Evolutionary conservation across 2,797 vertebrate species (phyloP).

Genomic region (Amphiprion clarkii): DNA sequence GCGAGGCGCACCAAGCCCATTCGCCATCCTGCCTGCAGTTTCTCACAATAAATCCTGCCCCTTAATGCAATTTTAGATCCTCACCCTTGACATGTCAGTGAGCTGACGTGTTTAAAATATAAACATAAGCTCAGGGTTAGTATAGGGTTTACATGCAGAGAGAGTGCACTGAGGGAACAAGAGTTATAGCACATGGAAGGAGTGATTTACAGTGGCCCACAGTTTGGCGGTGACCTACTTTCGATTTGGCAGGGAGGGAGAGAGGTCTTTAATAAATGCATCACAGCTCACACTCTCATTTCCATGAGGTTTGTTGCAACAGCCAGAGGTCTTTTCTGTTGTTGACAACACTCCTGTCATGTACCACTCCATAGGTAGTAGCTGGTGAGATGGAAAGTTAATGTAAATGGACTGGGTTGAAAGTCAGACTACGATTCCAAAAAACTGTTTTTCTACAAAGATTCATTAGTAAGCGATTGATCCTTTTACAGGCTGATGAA

Average conservation of each 20-base stretch:
- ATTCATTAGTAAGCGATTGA: not conserved
- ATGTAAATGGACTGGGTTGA: conserved; percentile 7
- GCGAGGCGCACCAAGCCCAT: conserved; percentile 21
- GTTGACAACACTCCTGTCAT: conserved; percentile 12
- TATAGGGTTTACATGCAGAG: conserved; percentile 15
- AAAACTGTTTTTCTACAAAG: not conserved
- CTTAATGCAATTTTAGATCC: conserved; percentile 42
- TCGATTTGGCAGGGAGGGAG: conserved; percentile 45
- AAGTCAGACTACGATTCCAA: conserved; percentile 7
- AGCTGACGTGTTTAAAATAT: conserved; percentile 24
- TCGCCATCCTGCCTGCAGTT: conserved; percentile 12
- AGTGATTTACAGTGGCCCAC: conserved; percentile 57
- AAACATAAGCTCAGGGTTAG: conserved; percentile 26
- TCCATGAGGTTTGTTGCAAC: conserved; percentile 28
- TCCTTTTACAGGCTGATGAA: not conserved
- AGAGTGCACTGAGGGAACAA: not conserved
- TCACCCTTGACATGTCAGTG: conserved; percentile 14
- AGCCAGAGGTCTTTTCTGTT: conserved; percentile 29
- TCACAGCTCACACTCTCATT: conserved; percentile 42
- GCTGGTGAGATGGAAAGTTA: not conserved
- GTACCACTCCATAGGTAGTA: conserved; percentile 9
- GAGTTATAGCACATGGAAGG: conserved; percentile 18
- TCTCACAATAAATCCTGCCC: conserved; percentile 46
- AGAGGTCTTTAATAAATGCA: conserved; percentile 60
- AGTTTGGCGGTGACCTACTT: conserved; percentile 79